Conservation (phyloP, 2,888 invertebrate genomes). For the Zonitis immaculata region DNA sequence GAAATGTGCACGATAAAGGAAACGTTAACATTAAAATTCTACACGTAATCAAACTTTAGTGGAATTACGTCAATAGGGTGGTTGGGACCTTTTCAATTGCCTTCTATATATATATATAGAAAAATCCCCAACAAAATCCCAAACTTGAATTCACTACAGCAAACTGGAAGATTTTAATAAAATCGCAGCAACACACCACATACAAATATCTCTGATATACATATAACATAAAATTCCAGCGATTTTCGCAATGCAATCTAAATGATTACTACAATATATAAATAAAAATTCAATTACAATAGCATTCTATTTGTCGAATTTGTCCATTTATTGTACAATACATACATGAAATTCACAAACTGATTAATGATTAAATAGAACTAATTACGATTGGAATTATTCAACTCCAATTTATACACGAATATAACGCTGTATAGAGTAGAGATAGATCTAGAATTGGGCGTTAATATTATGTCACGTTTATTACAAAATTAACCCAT, state of each 20-base stretch:
- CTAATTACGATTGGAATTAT: background rate
- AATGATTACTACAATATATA: background rate
- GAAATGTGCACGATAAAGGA: background rate
- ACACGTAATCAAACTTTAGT: slow-evolving; percentile 3
- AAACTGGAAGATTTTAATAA: slow-evolving; percentile 2
- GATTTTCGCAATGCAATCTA: background rate
- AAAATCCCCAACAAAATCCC: slow-evolving; percentile 1
- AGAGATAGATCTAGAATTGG: background rate
- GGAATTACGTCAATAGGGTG: background rate
- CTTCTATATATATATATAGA: background rate
- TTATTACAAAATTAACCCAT: background rate
- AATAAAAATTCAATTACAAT: background rate
- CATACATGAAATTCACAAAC: background rate
- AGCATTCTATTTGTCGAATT: too few relatives aligned
- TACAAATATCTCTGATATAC: background rate
- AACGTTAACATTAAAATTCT: slow-evolving; percentile 4
- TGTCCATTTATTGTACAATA: too few relatives aligned
- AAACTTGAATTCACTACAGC: background rate
- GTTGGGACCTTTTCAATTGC: background rate
- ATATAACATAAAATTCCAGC: background rate
- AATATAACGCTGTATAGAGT: background rate
- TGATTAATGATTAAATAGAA: background rate
- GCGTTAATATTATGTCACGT: background rate
- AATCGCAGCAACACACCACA: background rate
- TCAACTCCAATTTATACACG: background rate